A percentile compares a stretch with the other conserved stretches of the same genome.
Evolutionary conservation across 2,888 invertebrate genomes (phyloP).

Genomic region (Chironomus riparius): DNA sequence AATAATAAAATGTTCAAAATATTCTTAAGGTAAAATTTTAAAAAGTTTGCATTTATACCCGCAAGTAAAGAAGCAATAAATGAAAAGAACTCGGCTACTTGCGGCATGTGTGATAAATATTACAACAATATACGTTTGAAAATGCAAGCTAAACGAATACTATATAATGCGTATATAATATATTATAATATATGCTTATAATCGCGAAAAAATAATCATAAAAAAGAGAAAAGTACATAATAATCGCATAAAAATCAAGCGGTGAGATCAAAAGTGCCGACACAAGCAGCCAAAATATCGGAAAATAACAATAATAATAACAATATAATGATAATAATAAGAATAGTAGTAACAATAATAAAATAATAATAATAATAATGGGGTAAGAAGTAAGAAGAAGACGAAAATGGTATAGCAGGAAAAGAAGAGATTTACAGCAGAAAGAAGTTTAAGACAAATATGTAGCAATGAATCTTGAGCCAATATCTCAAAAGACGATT

Average conservation of each 20-base stretch:
- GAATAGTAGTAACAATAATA: neutral
- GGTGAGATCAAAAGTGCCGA: slow-evolving; percentile 25
- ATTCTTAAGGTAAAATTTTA: too few relatives aligned
- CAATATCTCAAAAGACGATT: slow-evolving; percentile 8
- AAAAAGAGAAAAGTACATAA: slow-evolving; percentile 24
- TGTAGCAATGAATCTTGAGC: slow-evolving; percentile 11
- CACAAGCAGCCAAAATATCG: slow-evolving; percentile 21
- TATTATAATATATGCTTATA: neutral
- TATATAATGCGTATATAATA: neutral
- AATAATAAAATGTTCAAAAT: too few relatives aligned
- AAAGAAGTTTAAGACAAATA: slow-evolving; percentile 2
- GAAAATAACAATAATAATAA: slow-evolving; percentile 10
- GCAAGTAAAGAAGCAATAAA: too few relatives aligned
- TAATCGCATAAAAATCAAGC: slow-evolving; percentile 20
- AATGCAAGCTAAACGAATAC: too few relatives aligned
- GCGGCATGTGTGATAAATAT: too few relatives aligned
- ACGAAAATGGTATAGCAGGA: neutral
- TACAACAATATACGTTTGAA: too few relatives aligned
- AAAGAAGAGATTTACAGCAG: neutral
- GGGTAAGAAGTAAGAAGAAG: neutral
- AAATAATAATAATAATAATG: neutral
- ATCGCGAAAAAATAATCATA: slow-evolving; percentile 24
- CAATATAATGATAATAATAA: neutral
- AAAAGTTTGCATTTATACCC: too few relatives aligned
- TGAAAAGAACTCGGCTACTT: too few relatives aligned